Conservation (phyloP, 2,888 invertebrate genomes). For the Sarcophaga subvicina region DNA sequence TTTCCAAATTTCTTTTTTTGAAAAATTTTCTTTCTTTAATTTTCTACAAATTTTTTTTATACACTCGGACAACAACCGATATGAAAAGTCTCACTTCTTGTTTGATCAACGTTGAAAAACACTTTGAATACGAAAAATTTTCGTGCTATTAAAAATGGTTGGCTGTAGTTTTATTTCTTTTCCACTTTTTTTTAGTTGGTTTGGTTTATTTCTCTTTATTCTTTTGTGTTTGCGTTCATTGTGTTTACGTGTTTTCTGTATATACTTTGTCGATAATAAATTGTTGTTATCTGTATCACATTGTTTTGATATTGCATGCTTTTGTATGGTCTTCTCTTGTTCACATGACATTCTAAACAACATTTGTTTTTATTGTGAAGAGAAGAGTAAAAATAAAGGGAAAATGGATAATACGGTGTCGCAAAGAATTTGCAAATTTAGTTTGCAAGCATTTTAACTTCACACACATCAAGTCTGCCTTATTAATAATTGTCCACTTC, state of each 20-base stretch:
- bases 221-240: conserved; percentile 9
- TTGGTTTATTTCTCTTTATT: conserved; percentile 14
- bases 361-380: neutral
- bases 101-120: conserved; percentile 53
- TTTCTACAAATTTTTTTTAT: neutral
- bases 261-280: neutral
- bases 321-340: neutral
- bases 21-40: neutral
- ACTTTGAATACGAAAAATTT: conserved; percentile 53
- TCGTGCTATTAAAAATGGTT: conserved; percentile 35
- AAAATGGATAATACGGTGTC: neutral
- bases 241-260: conserved; percentile 5
- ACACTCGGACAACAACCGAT: conserved; percentile 22
- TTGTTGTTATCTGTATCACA: conserved; percentile 8
- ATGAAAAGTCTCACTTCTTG: conserved; percentile 50
- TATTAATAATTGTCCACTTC: too few species aligned
- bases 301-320: conserved; percentile 28
- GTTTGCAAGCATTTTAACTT: neutral
- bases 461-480: too few species aligned
- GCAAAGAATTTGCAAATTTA: neutral
- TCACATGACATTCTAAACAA: conserved; percentile 51
- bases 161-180: conserved; percentile 47
- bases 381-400: neutral
- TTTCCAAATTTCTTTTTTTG: neutral
- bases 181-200: conserved; percentile 39